These are phyloP conservation scores for Syritta pipiens DNA, from an alignment of 2,888 invertebrate genomes.

Conservation along the genomic window DNA sequence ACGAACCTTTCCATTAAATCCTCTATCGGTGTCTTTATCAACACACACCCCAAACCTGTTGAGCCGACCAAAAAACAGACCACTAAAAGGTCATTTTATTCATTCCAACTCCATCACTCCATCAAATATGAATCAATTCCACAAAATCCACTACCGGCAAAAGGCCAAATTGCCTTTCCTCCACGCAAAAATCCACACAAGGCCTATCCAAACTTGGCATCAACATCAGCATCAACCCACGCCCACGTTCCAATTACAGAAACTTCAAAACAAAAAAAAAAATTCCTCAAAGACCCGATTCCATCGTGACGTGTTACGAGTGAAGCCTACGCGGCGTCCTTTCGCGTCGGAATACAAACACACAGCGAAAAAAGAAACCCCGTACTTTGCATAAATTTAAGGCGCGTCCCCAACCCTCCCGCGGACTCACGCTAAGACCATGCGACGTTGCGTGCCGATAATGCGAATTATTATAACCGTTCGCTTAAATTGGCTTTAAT, in stretches of 20 bases:
- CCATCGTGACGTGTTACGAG: conserved; percentile 12
- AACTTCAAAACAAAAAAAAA: conserved; percentile 4
- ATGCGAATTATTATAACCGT: conserved; percentile 62
- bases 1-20: too few relatives aligned
- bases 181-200: too few relatives aligned
- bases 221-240: neutral
- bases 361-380: too few relatives aligned
- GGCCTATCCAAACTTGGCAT: neutral
- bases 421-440: conserved; percentile 19
- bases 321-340: conserved; percentile 10
- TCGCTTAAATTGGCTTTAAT: conserved; percentile 58
- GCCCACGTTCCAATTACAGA: conserved; percentile 14
- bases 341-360: conserved; percentile 13
- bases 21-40: too few relatives aligned
- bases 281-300: conserved; percentile 4
- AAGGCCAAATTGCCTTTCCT: too few relatives aligned
- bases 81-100: too few relatives aligned
- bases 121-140: too few relatives aligned
- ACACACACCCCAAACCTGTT: too few relatives aligned
- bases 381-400: conserved; percentile 52
- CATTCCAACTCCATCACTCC: too few relatives aligned
- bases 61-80: too few relatives aligned
- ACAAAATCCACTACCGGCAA: too few relatives aligned
- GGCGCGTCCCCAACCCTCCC: conserved; percentile 8
- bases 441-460: conserved; percentile 66